Evolutionary conservation across 2,888 invertebrate species (phyloP).

Genomic region (Prionchulus punctatus): DNA sequence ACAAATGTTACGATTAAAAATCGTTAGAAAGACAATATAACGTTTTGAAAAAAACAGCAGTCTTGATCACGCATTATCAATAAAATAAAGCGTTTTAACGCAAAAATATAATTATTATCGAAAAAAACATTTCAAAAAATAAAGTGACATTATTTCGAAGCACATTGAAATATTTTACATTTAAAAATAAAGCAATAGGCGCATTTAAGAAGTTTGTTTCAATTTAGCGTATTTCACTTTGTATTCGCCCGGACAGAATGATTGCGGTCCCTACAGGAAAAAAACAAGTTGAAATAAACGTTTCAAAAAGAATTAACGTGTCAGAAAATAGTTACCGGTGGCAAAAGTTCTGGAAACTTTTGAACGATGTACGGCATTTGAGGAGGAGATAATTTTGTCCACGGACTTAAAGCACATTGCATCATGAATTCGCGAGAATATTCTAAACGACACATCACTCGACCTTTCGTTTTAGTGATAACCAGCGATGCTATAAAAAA

Average conservation of each 20-base stretch:
- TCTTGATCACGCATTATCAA: too few relatives aligned
- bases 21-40: too few relatives aligned
- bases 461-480: slow-evolving; percentile 2
- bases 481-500: neutral
- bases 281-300: neutral
- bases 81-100: too few relatives aligned
- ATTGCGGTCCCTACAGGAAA: neutral
- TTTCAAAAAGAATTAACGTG: too few relatives aligned
- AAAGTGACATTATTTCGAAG: too few relatives aligned
- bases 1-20: too few relatives aligned
- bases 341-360: neutral
- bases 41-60: too few relatives aligned
- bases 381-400: neutral
- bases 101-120: too few relatives aligned
- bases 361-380: neutral
- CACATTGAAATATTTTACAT: too few relatives aligned
- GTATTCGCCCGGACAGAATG: neutral
- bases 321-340: too few relatives aligned
- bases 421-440: slow-evolving; percentile 1
- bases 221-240: neutral
- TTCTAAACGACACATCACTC: neutral
- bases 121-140: too few relatives aligned
- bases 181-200: too few relatives aligned
- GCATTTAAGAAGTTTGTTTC: neutral
- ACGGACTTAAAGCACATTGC: slow-evolving; percentile 1